Evolutionary conservation across 2,888 invertebrate species (phyloP).

Genomic region (Cosmorhoe ocellata): DNA sequence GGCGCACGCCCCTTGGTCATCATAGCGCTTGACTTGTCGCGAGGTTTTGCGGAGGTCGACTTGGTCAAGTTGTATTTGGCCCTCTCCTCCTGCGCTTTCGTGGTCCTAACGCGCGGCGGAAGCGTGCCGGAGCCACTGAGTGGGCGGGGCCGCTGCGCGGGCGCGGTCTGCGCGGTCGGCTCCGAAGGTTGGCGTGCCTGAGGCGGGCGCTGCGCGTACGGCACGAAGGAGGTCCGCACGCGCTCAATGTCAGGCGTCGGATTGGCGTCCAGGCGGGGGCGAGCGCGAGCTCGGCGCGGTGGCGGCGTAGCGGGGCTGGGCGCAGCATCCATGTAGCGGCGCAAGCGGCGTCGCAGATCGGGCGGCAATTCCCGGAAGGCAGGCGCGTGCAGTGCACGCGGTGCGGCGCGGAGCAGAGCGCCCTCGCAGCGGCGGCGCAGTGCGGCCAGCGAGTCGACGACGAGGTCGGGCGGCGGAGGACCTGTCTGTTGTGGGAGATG

Average conservation of each 20-base stretch:
- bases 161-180: slow-evolving; percentile 1
- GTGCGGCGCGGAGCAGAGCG: slow-evolving; percentile 58
- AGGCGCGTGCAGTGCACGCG: slow-evolving; percentile 56
- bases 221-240: slow-evolving; percentile 64
- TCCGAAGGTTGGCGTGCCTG: slow-evolving; percentile 2
- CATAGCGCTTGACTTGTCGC: slow-evolving; percentile 41
- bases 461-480: slow-evolving; percentile 45
- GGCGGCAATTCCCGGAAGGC: slow-evolving; percentile 62
- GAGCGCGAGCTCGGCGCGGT: slow-evolving; percentile 37
- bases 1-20: slow-evolving; percentile 27
- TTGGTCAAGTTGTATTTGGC: slow-evolving; percentile 66
- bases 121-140: slow-evolving; percentile 14
- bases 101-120: slow-evolving; percentile 62
- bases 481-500: slow-evolving; percentile 22
- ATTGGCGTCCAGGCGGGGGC: neutral
- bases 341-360: slow-evolving; percentile 60
- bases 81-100: slow-evolving; percentile 70
- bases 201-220: slow-evolving; percentile 56
- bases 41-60: slow-evolving; percentile 42
- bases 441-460: slow-evolving; percentile 30
- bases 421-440: slow-evolving; percentile 65
- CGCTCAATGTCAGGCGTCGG: slow-evolving; percentile 58
- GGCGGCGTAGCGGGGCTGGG: slow-evolving; percentile 22
- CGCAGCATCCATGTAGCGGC: slow-evolving; percentile 26
- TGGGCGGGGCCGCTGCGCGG: slow-evolving; percentile 8